Conservation (phyloP, 2,113 vertebrate genomes). For the Charadrius vociferus region DNA sequence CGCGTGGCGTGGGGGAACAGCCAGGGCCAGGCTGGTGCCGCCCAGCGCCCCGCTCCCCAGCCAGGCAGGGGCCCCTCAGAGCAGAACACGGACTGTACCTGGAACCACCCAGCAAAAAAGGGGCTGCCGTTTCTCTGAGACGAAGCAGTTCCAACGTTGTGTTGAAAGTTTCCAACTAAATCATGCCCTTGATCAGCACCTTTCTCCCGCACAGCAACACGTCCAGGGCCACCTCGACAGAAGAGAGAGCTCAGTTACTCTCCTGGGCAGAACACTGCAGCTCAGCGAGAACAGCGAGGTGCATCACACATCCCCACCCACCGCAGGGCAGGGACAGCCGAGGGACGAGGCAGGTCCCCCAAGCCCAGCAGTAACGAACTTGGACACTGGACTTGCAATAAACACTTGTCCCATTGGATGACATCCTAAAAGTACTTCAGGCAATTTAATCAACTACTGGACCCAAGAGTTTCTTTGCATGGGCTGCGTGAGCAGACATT, state of each 20-base stretch:
- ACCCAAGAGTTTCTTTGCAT: not conserved
- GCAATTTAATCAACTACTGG: not conserved
- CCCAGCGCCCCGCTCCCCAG: not conserved
- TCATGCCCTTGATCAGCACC: not conserved
- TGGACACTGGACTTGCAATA: not conserved
- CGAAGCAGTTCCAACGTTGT: not conserved
- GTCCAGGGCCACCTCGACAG: not conserved
- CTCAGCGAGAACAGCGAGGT: rapidly evolving
- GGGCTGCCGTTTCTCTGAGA: not conserved
- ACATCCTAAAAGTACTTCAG: not conserved
- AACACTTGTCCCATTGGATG: not conserved
- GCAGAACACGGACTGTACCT: not conserved
- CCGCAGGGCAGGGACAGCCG: not conserved
- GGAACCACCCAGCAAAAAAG: not conserved
- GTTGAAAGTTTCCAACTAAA: not conserved
- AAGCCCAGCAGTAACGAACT: rapidly evolving
- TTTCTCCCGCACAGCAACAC: not conserved
- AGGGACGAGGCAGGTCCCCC: not conserved
- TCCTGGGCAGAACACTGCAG: not conserved
- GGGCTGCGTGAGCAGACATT: not conserved
- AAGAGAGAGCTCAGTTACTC: not conserved
- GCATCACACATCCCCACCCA: rapidly evolving
- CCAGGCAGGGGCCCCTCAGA: not conserved
- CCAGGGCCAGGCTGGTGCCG: not conserved
- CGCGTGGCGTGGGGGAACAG: rapidly evolving